Percentiles rank a stretch among this genome's conserved stretches.
Evolutionary conservation across 2,888 invertebrate genomes (phyloP).

Genomic region (Pollenia griseotomentosa): DNA sequence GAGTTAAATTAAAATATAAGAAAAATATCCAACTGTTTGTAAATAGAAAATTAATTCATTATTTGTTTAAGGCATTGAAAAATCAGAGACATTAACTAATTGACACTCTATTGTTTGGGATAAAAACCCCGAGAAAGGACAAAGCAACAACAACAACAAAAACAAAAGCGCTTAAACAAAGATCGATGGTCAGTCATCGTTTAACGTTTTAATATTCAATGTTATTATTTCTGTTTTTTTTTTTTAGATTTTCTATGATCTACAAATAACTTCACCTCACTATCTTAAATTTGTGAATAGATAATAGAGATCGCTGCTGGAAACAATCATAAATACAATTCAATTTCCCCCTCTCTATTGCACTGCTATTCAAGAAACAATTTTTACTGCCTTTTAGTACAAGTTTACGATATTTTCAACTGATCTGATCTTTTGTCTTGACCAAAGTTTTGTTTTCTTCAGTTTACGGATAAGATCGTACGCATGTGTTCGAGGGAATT

Average conservation of each 20-base stretch:
- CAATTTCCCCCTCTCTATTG: conserved; percentile 29
- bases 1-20: conserved; percentile 39
- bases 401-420: conserved; percentile 59
- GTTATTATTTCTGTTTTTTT: conserved; percentile 34
- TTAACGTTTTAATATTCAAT: conserved; percentile 58
- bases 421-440: conserved; percentile 53
- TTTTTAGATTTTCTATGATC: conserved; percentile 6
- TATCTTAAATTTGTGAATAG: conserved; percentile 70
- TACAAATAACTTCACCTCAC: conserved; percentile 48
- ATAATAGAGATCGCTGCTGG: conserved; percentile 73
- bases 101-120: conserved; percentile 71
- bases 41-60: conserved; percentile 70
- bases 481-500: neutral
- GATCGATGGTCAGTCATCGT: conserved; percentile 54
- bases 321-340: conserved; percentile 42
- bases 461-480: conserved; percentile 17
- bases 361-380: conserved; percentile 20
- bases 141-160: neutral
- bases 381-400: conserved; percentile 61
- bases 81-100: conserved; percentile 75
- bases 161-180: conserved; percentile 19
- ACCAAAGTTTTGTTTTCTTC: conserved; percentile 51
- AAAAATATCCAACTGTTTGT: conserved; percentile 55
- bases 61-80: conserved; percentile 54
- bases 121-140: conserved; percentile 16